Conservation (phyloP, 2,888 invertebrate genomes). For the Diploptera punctata region DNA sequence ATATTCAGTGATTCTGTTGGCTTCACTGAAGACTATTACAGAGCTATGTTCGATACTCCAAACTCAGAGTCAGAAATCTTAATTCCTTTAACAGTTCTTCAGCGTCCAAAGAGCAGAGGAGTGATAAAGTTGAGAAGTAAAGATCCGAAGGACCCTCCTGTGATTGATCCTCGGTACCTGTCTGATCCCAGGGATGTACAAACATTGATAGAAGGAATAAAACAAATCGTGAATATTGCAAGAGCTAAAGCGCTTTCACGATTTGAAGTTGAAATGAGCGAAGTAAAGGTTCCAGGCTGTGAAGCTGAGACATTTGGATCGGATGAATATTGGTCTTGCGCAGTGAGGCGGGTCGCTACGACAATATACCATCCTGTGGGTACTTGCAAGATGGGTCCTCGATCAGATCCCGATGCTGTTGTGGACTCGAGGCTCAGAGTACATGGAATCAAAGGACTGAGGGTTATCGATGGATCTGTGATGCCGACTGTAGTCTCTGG, state of each 20-base stretch:
- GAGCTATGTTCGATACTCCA: conserved; percentile 51
- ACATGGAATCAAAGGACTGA: conserved; percentile 76
- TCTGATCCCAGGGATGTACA: conserved; percentile 77
- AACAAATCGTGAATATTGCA: conserved; percentile 60
- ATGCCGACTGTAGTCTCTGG: conserved; percentile 90
- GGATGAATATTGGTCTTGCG: conserved; percentile 87
- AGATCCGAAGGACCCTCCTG: conserved; percentile 86
- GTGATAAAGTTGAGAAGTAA: conserved; percentile 75
- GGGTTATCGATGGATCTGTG: conserved; percentile 86
- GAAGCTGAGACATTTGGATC: conserved; percentile 59
- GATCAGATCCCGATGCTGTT: conserved; percentile 64
- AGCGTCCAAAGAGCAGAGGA: conserved; percentile 81
- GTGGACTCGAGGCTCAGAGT: conserved; percentile 78
- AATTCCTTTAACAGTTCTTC: conserved; percentile 81
- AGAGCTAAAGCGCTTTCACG: conserved; percentile 79
- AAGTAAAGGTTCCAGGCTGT: conserved; percentile 71
- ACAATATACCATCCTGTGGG: conserved; percentile 91
- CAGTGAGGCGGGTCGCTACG: conserved; percentile 84
- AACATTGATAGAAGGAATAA: conserved; percentile 75
- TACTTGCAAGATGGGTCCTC: conserved; percentile 82
- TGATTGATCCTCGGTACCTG: conserved; percentile 81
- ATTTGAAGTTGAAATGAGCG: conserved; percentile 76
- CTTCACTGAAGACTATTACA: conserved; percentile 47
- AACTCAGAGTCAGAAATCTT: conserved; percentile 80
- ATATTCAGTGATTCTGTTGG: conserved; percentile 44